Evolutionary conservation across 1,140 invertebrate species (phyloP).

Genomic region (Ips nitidus): DNA sequence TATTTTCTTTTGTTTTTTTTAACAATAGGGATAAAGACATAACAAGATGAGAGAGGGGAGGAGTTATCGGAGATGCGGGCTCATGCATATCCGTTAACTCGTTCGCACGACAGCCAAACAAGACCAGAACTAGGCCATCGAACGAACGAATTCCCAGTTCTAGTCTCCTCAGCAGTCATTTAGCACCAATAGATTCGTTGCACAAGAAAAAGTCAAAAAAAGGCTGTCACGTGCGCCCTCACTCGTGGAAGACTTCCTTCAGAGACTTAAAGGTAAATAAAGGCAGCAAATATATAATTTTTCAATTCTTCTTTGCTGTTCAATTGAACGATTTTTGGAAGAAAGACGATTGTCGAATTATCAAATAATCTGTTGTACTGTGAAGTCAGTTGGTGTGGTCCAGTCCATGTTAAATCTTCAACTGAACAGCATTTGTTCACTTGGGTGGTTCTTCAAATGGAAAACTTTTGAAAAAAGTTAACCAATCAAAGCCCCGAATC

Average conservation of each 20-base stretch:
- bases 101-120: slow-evolving; percentile 34
- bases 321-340: not conserved
- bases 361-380: too few relatives aligned
- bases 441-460: too few relatives aligned
- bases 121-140: slow-evolving; percentile 25
- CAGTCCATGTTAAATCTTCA: too few relatives aligned
- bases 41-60: slow-evolving; percentile 46
- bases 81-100: slow-evolving; percentile 42
- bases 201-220: slow-evolving; percentile 41
- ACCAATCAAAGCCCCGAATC: too few relatives aligned
- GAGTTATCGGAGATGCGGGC: slow-evolving; percentile 43
- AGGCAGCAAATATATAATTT: slow-evolving; percentile 31
- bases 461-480: too few relatives aligned
- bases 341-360: too few relatives aligned
- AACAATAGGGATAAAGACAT: slow-evolving; percentile 50
- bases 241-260: slow-evolving; percentile 50
- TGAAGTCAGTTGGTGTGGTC: too few relatives aligned
- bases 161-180: slow-evolving; percentile 45
- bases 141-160: slow-evolving; percentile 17
- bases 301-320: not conserved
- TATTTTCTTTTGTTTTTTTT: slow-evolving; percentile 40
- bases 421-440: too few relatives aligned
- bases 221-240: slow-evolving; percentile 27
- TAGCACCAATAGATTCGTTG: slow-evolving; percentile 53
- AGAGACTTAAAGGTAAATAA: slow-evolving; percentile 42